phyloP scores from a whole-genome alignment of 2,888 invertebrate genomes.

The Argyra leucocephala region DNA sequence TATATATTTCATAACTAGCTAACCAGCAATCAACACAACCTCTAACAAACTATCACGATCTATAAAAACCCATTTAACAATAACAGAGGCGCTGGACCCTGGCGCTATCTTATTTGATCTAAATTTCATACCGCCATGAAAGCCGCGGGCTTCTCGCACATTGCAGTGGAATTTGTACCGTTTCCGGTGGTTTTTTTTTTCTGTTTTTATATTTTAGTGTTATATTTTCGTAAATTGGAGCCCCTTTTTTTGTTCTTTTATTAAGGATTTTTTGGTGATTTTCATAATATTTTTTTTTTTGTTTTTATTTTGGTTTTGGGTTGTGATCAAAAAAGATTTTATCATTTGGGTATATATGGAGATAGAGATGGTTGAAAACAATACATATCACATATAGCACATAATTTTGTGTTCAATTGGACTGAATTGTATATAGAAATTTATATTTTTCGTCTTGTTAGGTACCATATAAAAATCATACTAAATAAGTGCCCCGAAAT shows the following conservation, averaged over 20 bases:
- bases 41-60: background rate
- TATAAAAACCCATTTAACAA: constrained; percentile 2
- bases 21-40: background rate
- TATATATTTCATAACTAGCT: background rate
- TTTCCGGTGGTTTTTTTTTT: constrained; percentile 20
- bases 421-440: background rate
- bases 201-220: background rate
- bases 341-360: no score
- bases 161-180: constrained; percentile 21
- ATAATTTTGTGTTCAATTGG: no score
- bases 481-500: background rate
- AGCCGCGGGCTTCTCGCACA: constrained; percentile 11
- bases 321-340: no score
- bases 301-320: background rate
- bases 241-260: background rate
- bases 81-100: constrained; percentile 20
- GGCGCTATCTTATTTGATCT: constrained; percentile 25
- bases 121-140: constrained; percentile 16
- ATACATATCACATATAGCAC: no score
- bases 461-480: background rate
- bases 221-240: background rate
- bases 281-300: background rate
- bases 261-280: background rate
- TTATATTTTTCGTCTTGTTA: background rate
- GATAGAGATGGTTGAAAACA: no score